Conservation (phyloP, 2,888 invertebrate species). For the Sturmia bella region DNA sequence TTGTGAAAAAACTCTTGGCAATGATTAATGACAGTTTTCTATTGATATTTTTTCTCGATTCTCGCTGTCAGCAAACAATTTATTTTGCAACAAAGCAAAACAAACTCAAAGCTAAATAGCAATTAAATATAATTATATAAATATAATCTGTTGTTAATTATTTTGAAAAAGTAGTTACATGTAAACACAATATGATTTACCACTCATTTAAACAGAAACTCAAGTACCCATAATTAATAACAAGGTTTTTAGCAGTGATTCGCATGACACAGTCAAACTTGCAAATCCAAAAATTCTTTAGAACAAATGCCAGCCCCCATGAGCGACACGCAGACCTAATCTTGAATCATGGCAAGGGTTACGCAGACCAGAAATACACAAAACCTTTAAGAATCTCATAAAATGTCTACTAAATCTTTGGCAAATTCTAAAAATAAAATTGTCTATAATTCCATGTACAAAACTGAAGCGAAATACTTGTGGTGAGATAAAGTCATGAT, state of each 20-base stretch:
- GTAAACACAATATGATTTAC: conserved; percentile 12
- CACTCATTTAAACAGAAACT: not conserved
- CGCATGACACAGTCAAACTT: no score
- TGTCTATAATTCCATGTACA: no score
- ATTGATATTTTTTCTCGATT: conserved; percentile 1
- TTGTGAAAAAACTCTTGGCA: not conserved
- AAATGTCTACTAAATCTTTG: no score
- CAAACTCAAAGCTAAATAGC: conserved; percentile 7
- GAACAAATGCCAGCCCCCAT: no score
- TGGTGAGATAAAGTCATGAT: no score
- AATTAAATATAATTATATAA: conserved; percentile 43
- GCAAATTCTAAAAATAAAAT: no score
- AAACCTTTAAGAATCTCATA: no score
- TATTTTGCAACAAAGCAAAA: conserved; percentile 9
- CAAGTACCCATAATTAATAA: conserved; percentile 21
- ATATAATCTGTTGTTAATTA: conserved; percentile 3
- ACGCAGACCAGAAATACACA: no score
- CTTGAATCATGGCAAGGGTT: no score
- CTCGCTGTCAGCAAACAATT: conserved; percentile 43
- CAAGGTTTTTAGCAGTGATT: conserved; percentile 1
- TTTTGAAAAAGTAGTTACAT: not conserved
- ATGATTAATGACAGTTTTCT: conserved; percentile 24
- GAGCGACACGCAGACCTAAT: no score
- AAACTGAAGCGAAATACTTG: no score
- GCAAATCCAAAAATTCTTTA: not conserved